Conservation (phyloP, 2,888 invertebrate species). For the Tenthredo notha region DNA sequence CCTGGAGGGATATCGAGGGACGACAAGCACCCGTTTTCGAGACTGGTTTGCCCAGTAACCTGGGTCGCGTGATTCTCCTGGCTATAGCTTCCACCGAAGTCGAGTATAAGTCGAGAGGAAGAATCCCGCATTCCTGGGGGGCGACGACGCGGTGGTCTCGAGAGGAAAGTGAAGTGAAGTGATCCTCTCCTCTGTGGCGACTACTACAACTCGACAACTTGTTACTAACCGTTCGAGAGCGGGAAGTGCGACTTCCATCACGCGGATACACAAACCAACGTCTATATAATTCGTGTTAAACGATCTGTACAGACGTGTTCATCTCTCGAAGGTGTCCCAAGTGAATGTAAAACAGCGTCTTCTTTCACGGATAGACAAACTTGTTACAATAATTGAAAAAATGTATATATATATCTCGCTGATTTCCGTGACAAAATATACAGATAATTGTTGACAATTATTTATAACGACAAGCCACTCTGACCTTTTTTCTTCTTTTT, state of each 20-base stretch:
- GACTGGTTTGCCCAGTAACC: conserved; percentile 74
- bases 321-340: neutral
- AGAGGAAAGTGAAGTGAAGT: conserved; percentile 54
- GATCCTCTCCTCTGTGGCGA: conserved; percentile 12
- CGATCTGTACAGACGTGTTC: conserved; percentile 22
- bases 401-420: neutral
- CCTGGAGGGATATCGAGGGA: conserved; percentile 24
- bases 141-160: conserved; percentile 49
- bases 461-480: neutral
- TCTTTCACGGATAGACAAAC: neutral
- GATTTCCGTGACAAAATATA: neutral
- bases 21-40: conserved; percentile 63
- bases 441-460: conserved; percentile 3
- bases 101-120: conserved; percentile 57
- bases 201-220: conserved; percentile 39
- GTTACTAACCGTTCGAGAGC: conserved; percentile 15
- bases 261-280: conserved; percentile 7
- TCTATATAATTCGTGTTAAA: conserved; percentile 2
- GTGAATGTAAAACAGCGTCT: neutral
- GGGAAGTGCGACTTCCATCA: conserved; percentile 21
- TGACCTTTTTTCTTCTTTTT: neutral
- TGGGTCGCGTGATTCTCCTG: conserved; percentile 59
- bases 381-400: neutral
- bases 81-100: conserved; percentile 53
- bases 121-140: conserved; percentile 46